Base-by-base conservation (phyloP, 2,797 vertebrate genomes). In the Zenarchopterus dispar region DNA sequence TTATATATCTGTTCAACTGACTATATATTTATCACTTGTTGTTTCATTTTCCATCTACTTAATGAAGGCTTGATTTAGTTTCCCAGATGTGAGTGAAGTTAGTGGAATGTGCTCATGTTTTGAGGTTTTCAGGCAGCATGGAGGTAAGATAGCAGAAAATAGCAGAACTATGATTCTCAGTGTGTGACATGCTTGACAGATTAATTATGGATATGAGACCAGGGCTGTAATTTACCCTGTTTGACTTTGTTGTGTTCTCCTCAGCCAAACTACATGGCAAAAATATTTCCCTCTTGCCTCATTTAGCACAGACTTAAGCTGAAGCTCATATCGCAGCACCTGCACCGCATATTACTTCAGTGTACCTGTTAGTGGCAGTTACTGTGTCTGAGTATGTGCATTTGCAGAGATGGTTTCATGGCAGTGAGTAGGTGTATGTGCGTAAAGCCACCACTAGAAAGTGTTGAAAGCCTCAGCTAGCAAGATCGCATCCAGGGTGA, bases 401-500 rank as follows among this genome's bases (percentile, higher is more conserved):
- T 91, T 90, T 91, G 89, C 81, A 82, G 78, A 72, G 85, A 82
- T 75, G 88, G 85, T 91, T 89, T 90, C 85, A 87, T 85, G 86
- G 85, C 84, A 89, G 81, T 91, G 92, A 92, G 92, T 92, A 93
- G 92, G 92, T 93, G 91, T 93, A 89, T 91, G 88, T 90, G 91
- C 92, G 91, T 91, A 92, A 92, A 92, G 88, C 86, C 88, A 92
- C 87, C 88, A 88, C 89, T 89, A 90, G 90, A 93, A 93, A 93
- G 91, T 93, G 92, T 92, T 90, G 91, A 93, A 92, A 93, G 91
- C 91, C 88, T 85, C 90, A 90, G 91, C 91, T 92, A 92, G 91
- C 91, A 91, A 93, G 92, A 93, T 93, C 88, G 87, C 92, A 93
- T 93, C 90, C 91, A 93, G 93, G 93, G 92, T 93, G 91, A 93